Percentiles rank a stretch among this genome's conserved stretches.
Evolutionary conservation across 2,888 invertebrate genomes (phyloP).

Genomic region (Horisme vitalbata): DNA sequence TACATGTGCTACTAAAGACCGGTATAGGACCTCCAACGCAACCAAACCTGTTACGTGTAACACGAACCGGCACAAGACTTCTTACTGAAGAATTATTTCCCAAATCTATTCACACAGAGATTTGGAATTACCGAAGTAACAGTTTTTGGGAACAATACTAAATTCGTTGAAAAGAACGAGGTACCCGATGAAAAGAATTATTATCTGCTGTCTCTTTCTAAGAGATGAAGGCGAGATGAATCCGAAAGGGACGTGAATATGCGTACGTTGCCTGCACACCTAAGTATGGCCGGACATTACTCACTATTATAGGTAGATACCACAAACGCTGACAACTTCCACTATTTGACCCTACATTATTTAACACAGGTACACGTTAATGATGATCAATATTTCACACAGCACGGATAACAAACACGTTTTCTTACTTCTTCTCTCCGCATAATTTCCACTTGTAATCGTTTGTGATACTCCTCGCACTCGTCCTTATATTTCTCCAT

Average conservation of each 20-base stretch:
- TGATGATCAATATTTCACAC: slow-evolving; percentile 57
- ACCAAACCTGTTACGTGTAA: slow-evolving; percentile 79
- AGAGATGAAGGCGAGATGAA: slow-evolving; percentile 53
- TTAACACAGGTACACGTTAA: slow-evolving; percentile 55
- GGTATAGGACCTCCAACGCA: slow-evolving; percentile 78
- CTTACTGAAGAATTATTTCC: slow-evolving; percentile 48
- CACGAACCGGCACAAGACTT: slow-evolving; percentile 56
- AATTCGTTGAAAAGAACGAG: slow-evolving; percentile 54
- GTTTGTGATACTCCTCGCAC: slow-evolving; percentile 97
- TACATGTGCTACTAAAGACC: slow-evolving; percentile 77
- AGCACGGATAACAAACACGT: slow-evolving; percentile 66
- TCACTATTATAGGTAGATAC: slow-evolving; percentile 82
- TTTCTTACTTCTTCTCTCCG: slow-evolving; percentile 98
- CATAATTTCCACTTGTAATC: slow-evolving; percentile 97
- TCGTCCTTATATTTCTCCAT: slow-evolving; percentile 99
- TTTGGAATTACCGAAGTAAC: slow-evolving; percentile 37
- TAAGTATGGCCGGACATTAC: slow-evolving; percentile 83
- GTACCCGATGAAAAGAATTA: slow-evolving; percentile 60
- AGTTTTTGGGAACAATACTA: slow-evolving; percentile 56
- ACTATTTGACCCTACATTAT: slow-evolving; percentile 49
- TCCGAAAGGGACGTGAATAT: slow-evolving; percentile 76
- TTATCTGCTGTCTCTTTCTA: slow-evolving; percentile 66
- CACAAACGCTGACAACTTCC: slow-evolving; percentile 69
- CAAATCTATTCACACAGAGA: slow-evolving; percentile 41
- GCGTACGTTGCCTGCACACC: slow-evolving; percentile 82